Evolutionary conservation across 2,113 vertebrate species (phyloP).

Genomic region (Pagrus major): DNA sequence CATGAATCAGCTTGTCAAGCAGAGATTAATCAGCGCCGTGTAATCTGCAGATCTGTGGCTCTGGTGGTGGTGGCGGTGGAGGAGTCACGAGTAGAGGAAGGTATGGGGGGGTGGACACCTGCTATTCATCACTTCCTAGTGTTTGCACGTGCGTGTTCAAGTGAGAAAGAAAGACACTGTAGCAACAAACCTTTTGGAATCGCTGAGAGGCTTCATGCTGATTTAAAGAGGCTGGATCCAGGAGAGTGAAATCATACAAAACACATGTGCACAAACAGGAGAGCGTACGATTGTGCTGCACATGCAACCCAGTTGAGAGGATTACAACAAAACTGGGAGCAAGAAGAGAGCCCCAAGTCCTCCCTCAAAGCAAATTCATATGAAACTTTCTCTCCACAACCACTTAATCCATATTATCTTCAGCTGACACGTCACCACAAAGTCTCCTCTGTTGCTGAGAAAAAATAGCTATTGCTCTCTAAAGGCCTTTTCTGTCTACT

Average conservation of each 20-base stretch:
- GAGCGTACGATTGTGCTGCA: background rate
- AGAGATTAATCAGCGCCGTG: conserved; percentile 43
- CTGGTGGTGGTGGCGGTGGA: conserved; percentile 19
- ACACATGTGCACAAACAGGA: conserved; percentile 11
- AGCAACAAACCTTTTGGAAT: conserved; percentile 43
- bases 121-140: conserved; percentile 44
- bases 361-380: background rate
- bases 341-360: conserved; percentile 1
- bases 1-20: conserved; percentile 44
- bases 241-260: conserved; percentile 10
- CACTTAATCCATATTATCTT: conserved; percentile 38
- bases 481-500: conserved; percentile 52
- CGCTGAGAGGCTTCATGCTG: conserved; percentile 5
- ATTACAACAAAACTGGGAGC: background rate
- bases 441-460: conserved; percentile 25
- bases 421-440: conserved; percentile 8
- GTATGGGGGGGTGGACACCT: conserved; percentile 28
- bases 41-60: conserved; percentile 56
- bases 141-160: conserved; percentile 20
- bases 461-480: conserved; percentile 40
- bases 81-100: background rate
- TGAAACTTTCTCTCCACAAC: conserved; percentile 2
- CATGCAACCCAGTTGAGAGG: background rate
- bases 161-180: conserved; percentile 10
- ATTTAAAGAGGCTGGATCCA: conserved; percentile 43